Percentiles rank a stretch among this genome's conserved stretches.
Evolutionary conservation across 1,140 invertebrate genomes (phyloP).

Genomic region (Cotesia glomerata): DNA sequence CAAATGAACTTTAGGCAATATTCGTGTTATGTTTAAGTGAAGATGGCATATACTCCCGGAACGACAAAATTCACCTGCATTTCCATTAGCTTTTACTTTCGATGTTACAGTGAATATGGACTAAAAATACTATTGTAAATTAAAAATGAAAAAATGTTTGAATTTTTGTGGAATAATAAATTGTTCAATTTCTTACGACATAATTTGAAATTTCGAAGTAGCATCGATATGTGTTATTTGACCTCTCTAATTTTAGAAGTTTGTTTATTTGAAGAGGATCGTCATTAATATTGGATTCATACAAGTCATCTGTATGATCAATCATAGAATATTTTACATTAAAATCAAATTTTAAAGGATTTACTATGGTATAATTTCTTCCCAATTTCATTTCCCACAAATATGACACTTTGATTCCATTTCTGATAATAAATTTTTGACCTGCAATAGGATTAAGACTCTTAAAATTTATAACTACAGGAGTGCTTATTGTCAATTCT

Average conservation of each 20-base stretch:
- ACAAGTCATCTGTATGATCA: slow-evolving; percentile 59
- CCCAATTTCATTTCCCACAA: slow-evolving; percentile 82
- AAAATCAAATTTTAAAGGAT: slow-evolving; percentile 74
- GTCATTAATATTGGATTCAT: slow-evolving; percentile 40
- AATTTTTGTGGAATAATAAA: neutral
- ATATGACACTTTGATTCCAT: slow-evolving; percentile 76
- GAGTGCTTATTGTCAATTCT: slow-evolving; percentile 65
- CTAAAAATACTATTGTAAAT: slow-evolving; percentile 56
- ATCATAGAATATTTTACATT: slow-evolving; percentile 69
- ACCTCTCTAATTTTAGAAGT: slow-evolving; percentile 52
- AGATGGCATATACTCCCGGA: slow-evolving; percentile 87
- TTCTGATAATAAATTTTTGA: slow-evolving; percentile 68
- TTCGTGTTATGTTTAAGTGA: slow-evolving; percentile 74
- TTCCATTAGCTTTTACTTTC: slow-evolving; percentile 79
- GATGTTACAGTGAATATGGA: slow-evolving; percentile 85
- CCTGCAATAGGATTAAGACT: slow-evolving; percentile 70
- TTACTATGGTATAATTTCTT: slow-evolving; percentile 63
- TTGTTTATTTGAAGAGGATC: slow-evolving; percentile 61
- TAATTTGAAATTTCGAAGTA: slow-evolving; percentile 71
- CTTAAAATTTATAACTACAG: slow-evolving; percentile 65
- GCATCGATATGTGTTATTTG: slow-evolving; percentile 61
- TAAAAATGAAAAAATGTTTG: neutral
- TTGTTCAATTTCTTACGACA: slow-evolving; percentile 61
- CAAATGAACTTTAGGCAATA: slow-evolving; percentile 52
- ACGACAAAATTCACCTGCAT: slow-evolving; percentile 86